phyloP scores from a whole-genome alignment of 1,140 invertebrate species.

The Trypoxylus dichotomus region DNA sequence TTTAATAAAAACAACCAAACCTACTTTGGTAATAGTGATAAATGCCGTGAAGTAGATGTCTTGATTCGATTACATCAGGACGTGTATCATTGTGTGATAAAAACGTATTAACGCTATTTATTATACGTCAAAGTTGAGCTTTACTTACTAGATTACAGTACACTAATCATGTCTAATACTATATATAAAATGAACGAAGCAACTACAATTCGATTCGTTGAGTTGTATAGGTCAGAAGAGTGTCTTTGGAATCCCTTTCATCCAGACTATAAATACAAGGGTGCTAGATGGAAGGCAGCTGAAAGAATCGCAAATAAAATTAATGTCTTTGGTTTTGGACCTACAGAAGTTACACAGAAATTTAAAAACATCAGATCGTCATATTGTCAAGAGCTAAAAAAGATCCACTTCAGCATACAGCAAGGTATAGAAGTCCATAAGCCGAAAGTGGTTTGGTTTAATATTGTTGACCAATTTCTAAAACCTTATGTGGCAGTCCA shows the following conservation, averaged over 20 bases:
- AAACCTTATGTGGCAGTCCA: constrained; percentile 18
- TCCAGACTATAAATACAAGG: constrained; percentile 53
- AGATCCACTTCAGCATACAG: constrained; percentile 45
- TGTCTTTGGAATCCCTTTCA: constrained; percentile 57
- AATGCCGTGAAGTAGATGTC: too few relatives aligned
- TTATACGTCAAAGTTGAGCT: too few relatives aligned
- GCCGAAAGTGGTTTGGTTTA: constrained; percentile 27
- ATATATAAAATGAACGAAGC: constrained; percentile 29
- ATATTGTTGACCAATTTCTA: constrained; percentile 3
- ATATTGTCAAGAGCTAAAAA: constrained; percentile 56
- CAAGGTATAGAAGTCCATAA: constrained; percentile 7
- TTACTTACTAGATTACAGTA: not conserved
- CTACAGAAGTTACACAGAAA: constrained; percentile 56
- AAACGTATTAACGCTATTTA: too few relatives aligned
- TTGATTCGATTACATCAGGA: too few relatives aligned
- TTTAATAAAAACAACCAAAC: too few relatives aligned
- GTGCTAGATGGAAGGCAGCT: constrained; percentile 53
- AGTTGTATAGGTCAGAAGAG: constrained; percentile 56
- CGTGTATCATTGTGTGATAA: too few relatives aligned
- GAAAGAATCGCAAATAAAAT: constrained; percentile 51
- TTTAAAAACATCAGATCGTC: constrained; percentile 57
- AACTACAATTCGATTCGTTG: constrained; percentile 55
- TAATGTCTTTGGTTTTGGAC: constrained; percentile 50
- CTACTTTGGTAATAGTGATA: too few relatives aligned
- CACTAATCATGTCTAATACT: not conserved